Evolutionary conservation across 2,797 vertebrate species (phyloP), one percentile per base, ranked within the genome.

Genomic region (Glossophaga mutica): DNA sequence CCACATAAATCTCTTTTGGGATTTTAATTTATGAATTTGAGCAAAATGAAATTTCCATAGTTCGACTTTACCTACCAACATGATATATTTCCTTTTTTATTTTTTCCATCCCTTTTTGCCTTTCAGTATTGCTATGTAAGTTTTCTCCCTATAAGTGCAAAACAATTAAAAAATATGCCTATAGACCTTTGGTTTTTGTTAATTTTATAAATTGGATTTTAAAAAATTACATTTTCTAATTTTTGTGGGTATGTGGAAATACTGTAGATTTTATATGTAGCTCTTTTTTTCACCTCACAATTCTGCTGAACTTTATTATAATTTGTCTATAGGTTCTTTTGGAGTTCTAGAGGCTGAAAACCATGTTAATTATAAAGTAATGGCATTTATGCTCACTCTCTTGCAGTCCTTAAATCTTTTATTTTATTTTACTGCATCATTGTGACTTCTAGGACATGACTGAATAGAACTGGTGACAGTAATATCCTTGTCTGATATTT

Each of bases 41-140:
- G 39, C n/a, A 92, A 90, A 93, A 92, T 77, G 37, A 87, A 90
- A 86, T 85, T 12, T 90, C 79, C 79, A 10, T 29, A 52, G 34
- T 59, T 67, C 77, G 78, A 90, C 9, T 70, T 18, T 82, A 67
- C 14, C 34, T 1, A 22, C 52, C 18, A 82, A 68, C 7, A 85
- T 67, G n/a, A 65, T 29, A 44, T 46, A 73, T 91, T 86, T 92
- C 50, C 91, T 90, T 57, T 59, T 90, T 83, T 46, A 57, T 94
- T 73, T 92, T 62, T 50, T 34, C 29, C 22, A 24, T 11, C 3
- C 1, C 57, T 93, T 89, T 46, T 16, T 37, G 44, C 0, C 5
- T 97, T 95, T 52, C 59, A 39, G 70, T 79, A 76, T 52, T 71
- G 42, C 87, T 94, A 90, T 85, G 50, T 48, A 87, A 74, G 21